Conservation (phyloP, 2,113 vertebrate species). For the Camelus dromedarius region DNA sequence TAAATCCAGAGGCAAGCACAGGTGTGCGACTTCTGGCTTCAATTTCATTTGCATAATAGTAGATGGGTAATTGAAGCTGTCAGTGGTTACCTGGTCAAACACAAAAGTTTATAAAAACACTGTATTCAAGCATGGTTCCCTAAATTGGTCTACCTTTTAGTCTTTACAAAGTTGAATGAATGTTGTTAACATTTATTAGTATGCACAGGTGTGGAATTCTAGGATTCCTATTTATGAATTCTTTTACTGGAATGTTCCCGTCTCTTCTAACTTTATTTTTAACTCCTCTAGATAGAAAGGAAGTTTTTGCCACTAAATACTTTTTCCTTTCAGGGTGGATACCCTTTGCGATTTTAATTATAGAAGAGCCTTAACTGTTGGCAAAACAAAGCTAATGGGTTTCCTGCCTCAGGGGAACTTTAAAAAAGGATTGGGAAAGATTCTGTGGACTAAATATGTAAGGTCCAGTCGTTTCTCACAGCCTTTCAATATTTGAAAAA, state of each 20-base stretch:
- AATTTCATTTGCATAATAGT: constrained; percentile 85
- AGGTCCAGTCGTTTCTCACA: constrained; percentile 15
- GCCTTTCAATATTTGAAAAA: not conserved
- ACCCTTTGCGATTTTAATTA: constrained; percentile 79
- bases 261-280: constrained; percentile 47
- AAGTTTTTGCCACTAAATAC: constrained; percentile 56
- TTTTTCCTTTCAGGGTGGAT: constrained; percentile 32
- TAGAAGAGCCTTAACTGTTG: constrained; percentile 64
- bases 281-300: constrained; percentile 43
- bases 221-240: constrained; percentile 59
- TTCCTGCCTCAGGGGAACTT: constrained; percentile 60
- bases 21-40: constrained; percentile 85
- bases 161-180: constrained; percentile 65
- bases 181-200: constrained; percentile 73
- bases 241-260: constrained; percentile 57
- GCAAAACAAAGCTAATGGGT: constrained; percentile 70
- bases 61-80: constrained; percentile 81
- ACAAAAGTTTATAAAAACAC: constrained; percentile 74
- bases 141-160: constrained; percentile 70
- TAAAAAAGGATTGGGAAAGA: constrained; percentile 29
- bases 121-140: constrained; percentile 60
- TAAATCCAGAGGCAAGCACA: constrained; percentile 83
- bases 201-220: constrained; percentile 77
- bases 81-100: constrained; percentile 80
- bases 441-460: constrained; percentile 10